Evolutionary conservation across 2,113 vertebrate species (phyloP), one percentile per base, ranked within the genome.

Genomic region (Cyphomyrus discorhynchus): DNA sequence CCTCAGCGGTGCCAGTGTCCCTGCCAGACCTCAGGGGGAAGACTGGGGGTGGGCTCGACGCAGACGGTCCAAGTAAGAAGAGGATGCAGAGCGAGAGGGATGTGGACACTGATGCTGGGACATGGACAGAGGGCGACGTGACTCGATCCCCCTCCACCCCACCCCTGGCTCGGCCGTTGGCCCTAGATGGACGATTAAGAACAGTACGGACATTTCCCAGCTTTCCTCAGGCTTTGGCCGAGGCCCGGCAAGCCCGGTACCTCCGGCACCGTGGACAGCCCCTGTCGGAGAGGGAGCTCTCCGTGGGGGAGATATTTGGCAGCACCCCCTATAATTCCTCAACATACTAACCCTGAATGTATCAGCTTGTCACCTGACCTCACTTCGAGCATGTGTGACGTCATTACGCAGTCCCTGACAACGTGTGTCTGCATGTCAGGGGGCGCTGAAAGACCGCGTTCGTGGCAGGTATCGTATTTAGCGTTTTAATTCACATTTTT

Each of bases 181-280:
- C 92, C 45, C 91, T 46, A 1, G 91, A 92, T 39, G 91, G 92
- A 3, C 58, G 77, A 49, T 86, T 91, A 58, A 90, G 93, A 50
- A 94, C 91, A 1, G 87, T 93, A 11, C 80, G 93, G 82, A 89
- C 90, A 5, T 92, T 94, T 53, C 91, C 93, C 42, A 92, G 92
- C 62, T 95, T 95, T 89, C 85, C 84, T 3, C 93, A 95, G 52
- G 86, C 95, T 50, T 93, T 95, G 80, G 89, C 88, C 0, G 94
- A 94, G 90, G 96, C 92, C 31, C 92, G 91, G 70, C 94, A 95
- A 2, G 95, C 95, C 17, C 94, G 94, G 58, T 96, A 96, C 91
- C 93, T 96, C 88, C 91, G 94, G 9, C 94, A 96, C 74, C 92
- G 94, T n/a, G 90, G 90, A 1, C 93, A 90, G 19, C 92, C 93